phyloP scores from a whole-genome alignment of 1,140 invertebrate species.

The Wiebesia pumilae region DNA sequence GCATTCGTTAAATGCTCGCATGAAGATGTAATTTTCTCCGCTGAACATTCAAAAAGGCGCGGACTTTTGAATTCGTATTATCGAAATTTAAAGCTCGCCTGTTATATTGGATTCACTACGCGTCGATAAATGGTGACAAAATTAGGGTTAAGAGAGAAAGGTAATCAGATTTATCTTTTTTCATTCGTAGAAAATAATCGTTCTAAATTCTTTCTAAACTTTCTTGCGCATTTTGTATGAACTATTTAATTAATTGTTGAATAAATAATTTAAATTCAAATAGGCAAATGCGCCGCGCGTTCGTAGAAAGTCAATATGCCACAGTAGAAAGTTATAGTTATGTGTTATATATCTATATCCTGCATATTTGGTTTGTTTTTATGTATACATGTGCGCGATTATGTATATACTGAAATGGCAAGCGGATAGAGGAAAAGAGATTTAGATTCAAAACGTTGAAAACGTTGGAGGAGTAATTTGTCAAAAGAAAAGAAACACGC shows the following conservation, averaged over 20 bases:
- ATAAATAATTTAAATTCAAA: slow-evolving; percentile 54
- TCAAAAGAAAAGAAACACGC: slow-evolving; percentile 52
- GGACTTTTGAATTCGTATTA: background rate
- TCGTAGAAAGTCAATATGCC: slow-evolving; percentile 63
- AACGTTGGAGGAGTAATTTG: slow-evolving; percentile 40
- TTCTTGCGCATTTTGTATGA: slow-evolving; percentile 31
- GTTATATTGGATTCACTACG: background rate
- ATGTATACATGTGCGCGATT: background rate
- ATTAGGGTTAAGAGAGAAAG: background rate
- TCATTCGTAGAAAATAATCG: background rate
- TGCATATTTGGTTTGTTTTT: background rate
- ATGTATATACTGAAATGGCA: background rate
- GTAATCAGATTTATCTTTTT: slow-evolving; percentile 21
- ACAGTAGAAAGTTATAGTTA: slow-evolving; percentile 60
- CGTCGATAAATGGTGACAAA: background rate
- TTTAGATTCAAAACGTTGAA: slow-evolving; percentile 21
- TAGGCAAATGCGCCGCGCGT: slow-evolving; percentile 35
- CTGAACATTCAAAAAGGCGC: background rate
- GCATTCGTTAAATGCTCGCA: background rate
- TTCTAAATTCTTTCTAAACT: background rate
- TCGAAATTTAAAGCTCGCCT: background rate
- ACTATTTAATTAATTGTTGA: no score
- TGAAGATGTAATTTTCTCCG: background rate
- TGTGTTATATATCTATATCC: background rate
- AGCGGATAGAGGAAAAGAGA: background rate